These are phyloP conservation scores for Oostethus manadensis DNA, from an alignment of 2,113 vertebrate genomes.

Conservation along the genomic window DNA sequence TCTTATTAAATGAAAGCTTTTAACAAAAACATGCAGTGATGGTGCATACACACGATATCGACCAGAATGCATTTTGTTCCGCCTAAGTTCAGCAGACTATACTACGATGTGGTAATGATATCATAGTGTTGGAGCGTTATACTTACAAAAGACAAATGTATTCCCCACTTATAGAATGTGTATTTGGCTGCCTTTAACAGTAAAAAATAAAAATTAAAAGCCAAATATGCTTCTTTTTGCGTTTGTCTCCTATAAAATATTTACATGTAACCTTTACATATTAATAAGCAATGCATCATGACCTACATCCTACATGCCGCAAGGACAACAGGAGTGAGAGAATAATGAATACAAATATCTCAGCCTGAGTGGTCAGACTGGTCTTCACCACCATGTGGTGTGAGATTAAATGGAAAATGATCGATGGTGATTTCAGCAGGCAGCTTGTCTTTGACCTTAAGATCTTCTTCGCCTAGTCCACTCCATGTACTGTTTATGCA, in stretches of 20 bases:
- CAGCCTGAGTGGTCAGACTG: slow-evolving; percentile 19
- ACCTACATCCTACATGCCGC: slow-evolving; percentile 33
- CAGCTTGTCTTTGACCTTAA: slow-evolving; percentile 38
- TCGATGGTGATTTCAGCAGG: slow-evolving; percentile 30
- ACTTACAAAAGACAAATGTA: not conserved
- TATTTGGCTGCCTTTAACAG: not conserved
- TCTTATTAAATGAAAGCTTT: not conserved
- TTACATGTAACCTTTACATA: slow-evolving; percentile 9
- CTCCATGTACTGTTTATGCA: not conserved
- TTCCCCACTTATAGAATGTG: not conserved
- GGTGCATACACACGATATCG: not conserved
- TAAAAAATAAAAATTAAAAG: not conserved
- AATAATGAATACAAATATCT: slow-evolving; percentile 40
- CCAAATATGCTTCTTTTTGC: not conserved
- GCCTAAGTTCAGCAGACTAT: not conserved
- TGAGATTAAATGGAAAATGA: slow-evolving; percentile 41
- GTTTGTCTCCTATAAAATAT: slow-evolving; percentile 1
- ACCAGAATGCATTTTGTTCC: not conserved
- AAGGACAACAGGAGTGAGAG: slow-evolving; percentile 32
- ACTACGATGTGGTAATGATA: not conserved
- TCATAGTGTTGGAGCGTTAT: not conserved
- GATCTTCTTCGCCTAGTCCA: slow-evolving; percentile 14
- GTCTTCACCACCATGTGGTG: slow-evolving; percentile 20
- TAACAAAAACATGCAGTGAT: not conserved
- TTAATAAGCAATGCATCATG: slow-evolving; percentile 14